Conservation (phyloP, 30 jellyfish, hydroid and myxozoan species). For the Aurelia sp. region DNA sequence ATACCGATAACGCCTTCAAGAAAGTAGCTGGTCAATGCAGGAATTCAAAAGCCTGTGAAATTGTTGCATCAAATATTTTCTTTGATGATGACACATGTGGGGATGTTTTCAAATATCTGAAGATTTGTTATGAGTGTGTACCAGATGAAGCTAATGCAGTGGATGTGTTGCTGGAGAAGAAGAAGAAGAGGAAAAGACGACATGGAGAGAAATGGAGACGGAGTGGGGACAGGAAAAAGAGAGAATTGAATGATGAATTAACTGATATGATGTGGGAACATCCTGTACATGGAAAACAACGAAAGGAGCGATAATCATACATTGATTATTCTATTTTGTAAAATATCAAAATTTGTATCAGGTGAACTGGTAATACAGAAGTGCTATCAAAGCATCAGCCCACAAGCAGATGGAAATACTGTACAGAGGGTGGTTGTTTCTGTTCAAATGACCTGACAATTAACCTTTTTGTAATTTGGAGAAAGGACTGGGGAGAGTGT, state of each 20-base stretch:
- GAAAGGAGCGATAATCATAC: constrained; percentile 5
- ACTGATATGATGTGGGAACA: constrained; percentile 71
- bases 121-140: constrained; percentile 98
- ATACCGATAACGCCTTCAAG: constrained; percentile 88
- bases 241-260: constrained; percentile 58
- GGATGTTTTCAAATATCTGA: constrained; percentile 88
- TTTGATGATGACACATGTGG: constrained; percentile 97
- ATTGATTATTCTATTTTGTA: too few relatives aligned
- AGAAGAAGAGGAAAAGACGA: constrained; percentile 76
- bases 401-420: too few relatives aligned
- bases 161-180: constrained; percentile 88
- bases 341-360: too few relatives aligned
- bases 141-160: constrained; percentile 97
- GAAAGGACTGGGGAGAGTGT: too few relatives aligned
- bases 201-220: constrained; percentile 77
- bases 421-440: too few relatives aligned
- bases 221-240: constrained; percentile 66
- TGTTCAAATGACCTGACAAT: too few relatives aligned
- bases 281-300: constrained; percentile 69
- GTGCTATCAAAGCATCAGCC: too few relatives aligned
- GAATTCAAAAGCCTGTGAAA: constrained; percentile 89
- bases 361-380: too few relatives aligned
- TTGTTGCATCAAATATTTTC: constrained; percentile 98
- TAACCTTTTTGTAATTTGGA: too few relatives aligned
- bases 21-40: constrained; percentile 95